Conservation (phyloP, 2,888 invertebrate genomes). For the Osmoderma eremita region DNA sequence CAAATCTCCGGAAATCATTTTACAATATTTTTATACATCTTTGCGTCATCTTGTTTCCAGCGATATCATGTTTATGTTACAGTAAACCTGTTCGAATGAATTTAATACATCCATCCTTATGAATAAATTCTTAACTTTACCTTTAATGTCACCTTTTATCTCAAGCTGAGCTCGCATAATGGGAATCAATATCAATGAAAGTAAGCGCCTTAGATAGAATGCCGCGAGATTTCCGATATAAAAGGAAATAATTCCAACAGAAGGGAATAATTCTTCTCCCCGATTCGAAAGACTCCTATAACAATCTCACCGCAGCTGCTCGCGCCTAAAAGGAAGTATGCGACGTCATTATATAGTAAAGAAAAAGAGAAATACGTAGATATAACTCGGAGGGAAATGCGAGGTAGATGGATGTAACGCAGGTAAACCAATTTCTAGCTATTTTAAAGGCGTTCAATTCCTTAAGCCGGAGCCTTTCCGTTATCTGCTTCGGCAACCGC, state of each 20-base stretch:
- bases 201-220: slow-evolving; percentile 17
- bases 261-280: background rate
- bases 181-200: slow-evolving; percentile 20
- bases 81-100: no score
- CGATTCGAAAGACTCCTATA: slow-evolving; percentile 1
- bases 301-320: slow-evolving; percentile 1
- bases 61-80: no score
- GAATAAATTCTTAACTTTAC: background rate
- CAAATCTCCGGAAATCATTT: no score
- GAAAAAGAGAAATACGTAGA: slow-evolving; percentile 32
- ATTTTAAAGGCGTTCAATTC: slow-evolving; percentile 33
- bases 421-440: slow-evolving; percentile 33
- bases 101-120: background rate
- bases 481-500: background rate
- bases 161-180: slow-evolving; percentile 6
- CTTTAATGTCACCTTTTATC: background rate
- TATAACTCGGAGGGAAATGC: slow-evolving; percentile 15
- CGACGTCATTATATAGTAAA: slow-evolving; percentile 12
- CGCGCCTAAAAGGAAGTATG: background rate
- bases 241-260: slow-evolving; percentile 10
- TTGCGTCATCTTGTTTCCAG: no score
- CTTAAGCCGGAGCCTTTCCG: background rate
- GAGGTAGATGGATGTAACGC: slow-evolving; percentile 21
- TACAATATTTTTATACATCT: no score
- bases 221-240: slow-evolving; percentile 16